Base-by-base conservation (phyloP, 1,140 invertebrate genomes). In the Cylas formicarius region DNA sequence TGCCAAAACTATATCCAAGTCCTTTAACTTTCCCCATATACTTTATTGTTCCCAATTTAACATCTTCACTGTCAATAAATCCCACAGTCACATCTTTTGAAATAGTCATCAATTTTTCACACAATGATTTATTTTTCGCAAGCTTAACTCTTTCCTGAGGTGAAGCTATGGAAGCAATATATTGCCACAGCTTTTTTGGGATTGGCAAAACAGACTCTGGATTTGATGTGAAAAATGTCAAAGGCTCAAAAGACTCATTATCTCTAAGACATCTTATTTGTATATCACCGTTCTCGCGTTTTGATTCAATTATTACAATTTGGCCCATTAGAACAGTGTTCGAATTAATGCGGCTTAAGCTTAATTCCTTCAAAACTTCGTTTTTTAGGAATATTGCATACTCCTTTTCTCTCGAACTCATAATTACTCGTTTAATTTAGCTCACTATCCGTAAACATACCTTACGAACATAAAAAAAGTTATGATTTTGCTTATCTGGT, bases 1-100 rank as follows among this genome's bases (percentile, higher is more conserved):
- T 58, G 18, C 72, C 74, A 63, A 73, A 74, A 54, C 73, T 74
- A 57, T 70, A 67, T 24, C 73, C 72, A 14, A 74, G 50, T 38
- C 74, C 69, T 39, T 62, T 53, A 28, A 75, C 72, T 44, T 58
- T 57, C 20, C 74, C 74, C 36, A 74, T 72, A 50, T 67, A 76
- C 53, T 67, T 73, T 40, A 77, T 64, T 37, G 61, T 63, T 17
- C 62, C 67, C 40, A 63, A 53, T 45, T 44, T 60, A 36, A 67
- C 56, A 48, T 53, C 66, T 43, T 58, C 55, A 16, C 44, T 48
- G 35, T 56, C 57, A 17, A 45, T 50, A 31, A 68, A 64, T 20
- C 57, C 60, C 4, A 71, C 58, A 36, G 62, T 48, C 31, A 55
- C 52, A 34, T 66, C 62, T 5, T 50, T 48, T 37, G 54, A 54